Conservation (phyloP, 2,113 vertebrate species). For the Sphyrna mokarran region DNA sequence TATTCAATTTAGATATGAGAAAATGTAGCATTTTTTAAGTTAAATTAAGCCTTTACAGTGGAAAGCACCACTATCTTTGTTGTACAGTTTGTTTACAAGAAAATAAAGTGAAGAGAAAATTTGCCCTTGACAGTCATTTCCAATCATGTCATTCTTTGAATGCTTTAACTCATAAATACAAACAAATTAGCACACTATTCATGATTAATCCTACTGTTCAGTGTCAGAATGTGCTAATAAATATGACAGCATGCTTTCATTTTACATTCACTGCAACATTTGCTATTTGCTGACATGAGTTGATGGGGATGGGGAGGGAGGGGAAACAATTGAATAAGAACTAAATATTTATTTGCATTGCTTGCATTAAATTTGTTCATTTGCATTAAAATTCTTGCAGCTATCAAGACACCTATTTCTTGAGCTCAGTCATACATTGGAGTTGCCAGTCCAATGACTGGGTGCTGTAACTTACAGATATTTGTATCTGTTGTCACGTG, state of each 20-base stretch:
- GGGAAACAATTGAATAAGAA: neutral
- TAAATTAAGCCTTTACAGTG: neutral
- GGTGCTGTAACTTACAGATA: neutral
- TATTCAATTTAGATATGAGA: neutral
- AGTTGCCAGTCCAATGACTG: no score
- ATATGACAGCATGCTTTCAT: neutral
- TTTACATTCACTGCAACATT: neutral
- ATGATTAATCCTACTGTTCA: conserved; percentile 18
- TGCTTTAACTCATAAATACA: neutral
- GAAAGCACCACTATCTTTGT: neutral
- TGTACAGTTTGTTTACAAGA: neutral
- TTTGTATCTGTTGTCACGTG: neutral
- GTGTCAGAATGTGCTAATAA: neutral
- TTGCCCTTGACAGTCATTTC: neutral
- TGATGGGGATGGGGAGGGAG: no score
- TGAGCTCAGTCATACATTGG: neutral
- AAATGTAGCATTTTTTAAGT: neutral
- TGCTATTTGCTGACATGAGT: neutral
- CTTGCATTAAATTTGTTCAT: neutral
- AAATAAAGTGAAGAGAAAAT: neutral
- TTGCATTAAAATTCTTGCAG: neutral
- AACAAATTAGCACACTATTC: neutral
- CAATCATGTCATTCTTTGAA: neutral
- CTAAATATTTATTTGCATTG: neutral
- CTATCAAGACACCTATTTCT: neutral